Evolutionary conservation across 2,888 invertebrate species (phyloP).

Genomic region (Bursaphelenchus okinawaensis): DNA sequence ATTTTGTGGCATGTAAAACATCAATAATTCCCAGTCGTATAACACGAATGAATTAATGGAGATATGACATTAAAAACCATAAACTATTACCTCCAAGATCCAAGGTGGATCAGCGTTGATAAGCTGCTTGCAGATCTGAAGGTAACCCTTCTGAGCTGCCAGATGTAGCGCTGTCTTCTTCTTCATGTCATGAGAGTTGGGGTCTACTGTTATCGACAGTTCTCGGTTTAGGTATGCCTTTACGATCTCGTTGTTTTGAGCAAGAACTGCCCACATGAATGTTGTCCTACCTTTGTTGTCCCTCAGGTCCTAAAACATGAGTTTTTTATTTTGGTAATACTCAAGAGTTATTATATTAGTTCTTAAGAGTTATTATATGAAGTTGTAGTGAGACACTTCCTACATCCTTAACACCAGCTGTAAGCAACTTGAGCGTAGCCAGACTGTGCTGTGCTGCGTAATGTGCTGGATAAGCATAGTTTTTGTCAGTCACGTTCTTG

Average conservation of each 20-base stretch:
- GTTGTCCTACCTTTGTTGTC: slow-evolving; percentile 47
- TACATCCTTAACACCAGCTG: neutral
- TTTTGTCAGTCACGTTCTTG: slow-evolving; percentile 33
- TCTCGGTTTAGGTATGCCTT: slow-evolving; percentile 22
- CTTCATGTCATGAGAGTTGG: slow-evolving; percentile 24
- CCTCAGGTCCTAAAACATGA: slow-evolving; percentile 37
- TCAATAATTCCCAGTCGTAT: no score
- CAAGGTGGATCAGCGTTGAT: slow-evolving; percentile 39
- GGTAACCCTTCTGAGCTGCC: slow-evolving; percentile 46
- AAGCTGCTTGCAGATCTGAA: slow-evolving; percentile 42
- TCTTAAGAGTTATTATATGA: no score
- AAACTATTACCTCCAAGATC: slow-evolving; percentile 22
- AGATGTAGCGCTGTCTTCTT: slow-evolving; percentile 41
- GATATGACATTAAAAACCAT: no score
- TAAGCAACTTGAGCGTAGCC: slow-evolving; percentile 1
- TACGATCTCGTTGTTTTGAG: slow-evolving; percentile 29
- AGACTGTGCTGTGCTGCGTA: slow-evolving; percentile 49
- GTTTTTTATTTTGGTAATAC: neutral
- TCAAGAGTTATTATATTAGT: neutral
- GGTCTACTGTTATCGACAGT: neutral
- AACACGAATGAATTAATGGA: no score
- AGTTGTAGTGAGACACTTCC: no score
- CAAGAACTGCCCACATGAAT: slow-evolving; percentile 55
- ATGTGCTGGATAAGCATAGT: slow-evolving; percentile 47
- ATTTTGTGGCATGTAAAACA: no score